Evolutionary conservation across 2,888 invertebrate genomes (phyloP).

Genomic region (Latrodectus elegans): DNA sequence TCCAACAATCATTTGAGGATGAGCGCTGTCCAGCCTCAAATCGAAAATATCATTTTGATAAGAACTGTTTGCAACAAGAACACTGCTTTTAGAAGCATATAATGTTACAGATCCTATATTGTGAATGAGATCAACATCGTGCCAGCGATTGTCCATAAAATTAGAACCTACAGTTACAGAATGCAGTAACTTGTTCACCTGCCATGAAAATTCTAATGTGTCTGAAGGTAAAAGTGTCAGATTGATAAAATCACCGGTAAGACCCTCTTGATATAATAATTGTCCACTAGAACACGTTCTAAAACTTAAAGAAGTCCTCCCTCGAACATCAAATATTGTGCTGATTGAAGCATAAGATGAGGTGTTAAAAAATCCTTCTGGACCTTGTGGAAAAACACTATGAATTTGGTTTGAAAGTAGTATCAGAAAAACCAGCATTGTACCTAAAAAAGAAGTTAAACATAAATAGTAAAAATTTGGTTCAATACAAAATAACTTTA

Average conservation of each 20-base stretch:
- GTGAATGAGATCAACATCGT: constrained; percentile 69
- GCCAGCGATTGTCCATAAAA: constrained; percentile 71
- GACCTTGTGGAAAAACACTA: constrained; percentile 20
- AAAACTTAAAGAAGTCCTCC: constrained; percentile 70
- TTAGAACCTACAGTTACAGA: constrained; percentile 49
- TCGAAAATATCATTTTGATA: constrained; percentile 61
- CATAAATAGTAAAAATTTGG: no score
- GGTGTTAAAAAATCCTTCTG: constrained; percentile 70
- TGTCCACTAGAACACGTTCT: constrained; percentile 71
- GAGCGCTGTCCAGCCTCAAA: constrained; percentile 42
- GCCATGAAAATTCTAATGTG: constrained; percentile 65
- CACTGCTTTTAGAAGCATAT: constrained; percentile 38
- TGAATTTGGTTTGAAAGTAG: background rate
- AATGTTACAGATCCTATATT: constrained; percentile 61
- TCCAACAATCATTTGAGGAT: constrained; percentile 81
- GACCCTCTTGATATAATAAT: constrained; percentile 70
- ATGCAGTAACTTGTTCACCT: constrained; percentile 43
- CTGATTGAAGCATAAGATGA: constrained; percentile 65
- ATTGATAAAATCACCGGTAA: constrained; percentile 65
- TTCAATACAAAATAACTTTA: no score
- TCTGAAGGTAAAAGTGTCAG: constrained; percentile 63
- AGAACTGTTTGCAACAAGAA: constrained; percentile 65
- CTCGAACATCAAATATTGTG: constrained; percentile 53
- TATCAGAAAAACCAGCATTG: constrained; percentile 45
- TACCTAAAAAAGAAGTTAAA: constrained; percentile 32